Conservation (phyloP, 37 sponge, comb jelly and placozoan genomes). For the Geodia barretti region DNA sequence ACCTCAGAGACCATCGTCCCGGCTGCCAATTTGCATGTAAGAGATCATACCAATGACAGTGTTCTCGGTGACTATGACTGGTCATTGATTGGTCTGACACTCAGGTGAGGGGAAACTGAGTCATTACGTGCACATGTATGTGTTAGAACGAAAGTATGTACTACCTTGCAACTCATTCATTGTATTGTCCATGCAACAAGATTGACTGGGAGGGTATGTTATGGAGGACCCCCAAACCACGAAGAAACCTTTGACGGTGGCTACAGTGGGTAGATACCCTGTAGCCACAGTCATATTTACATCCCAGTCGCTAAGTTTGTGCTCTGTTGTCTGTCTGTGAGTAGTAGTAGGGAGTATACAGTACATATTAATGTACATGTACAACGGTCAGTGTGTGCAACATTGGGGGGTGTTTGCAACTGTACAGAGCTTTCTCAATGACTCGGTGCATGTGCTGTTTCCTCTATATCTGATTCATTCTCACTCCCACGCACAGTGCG, state of each 20-base stretch:
- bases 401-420: background rate
- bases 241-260: too few species aligned
- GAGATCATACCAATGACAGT: constrained; percentile 1
- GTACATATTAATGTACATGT: too few species aligned
- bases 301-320: too few species aligned
- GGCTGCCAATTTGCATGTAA: constrained; percentile 34
- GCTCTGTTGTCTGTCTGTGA: too few species aligned
- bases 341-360: too few species aligned
- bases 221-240: too few species aligned
- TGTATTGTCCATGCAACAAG: too few species aligned
- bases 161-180: too few species aligned
- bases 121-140: constrained; percentile 1
- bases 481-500: constrained; percentile 58
- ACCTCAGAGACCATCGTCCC: constrained; percentile 41
- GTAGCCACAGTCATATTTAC: too few species aligned
- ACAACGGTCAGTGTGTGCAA: background rate
- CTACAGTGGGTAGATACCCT: too few species aligned
- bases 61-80: constrained; percentile 42
- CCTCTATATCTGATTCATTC: background rate
- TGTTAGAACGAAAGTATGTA: too few species aligned
- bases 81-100: constrained; percentile 42
- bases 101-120: constrained; percentile 27
- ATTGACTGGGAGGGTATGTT: too few species aligned
- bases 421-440: background rate
- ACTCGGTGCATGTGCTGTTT: background rate